These are phyloP conservation scores for Drosophila pruinosa DNA, from an alignment of 1,140 invertebrate genomes.

Conservation along the genomic window DNA sequence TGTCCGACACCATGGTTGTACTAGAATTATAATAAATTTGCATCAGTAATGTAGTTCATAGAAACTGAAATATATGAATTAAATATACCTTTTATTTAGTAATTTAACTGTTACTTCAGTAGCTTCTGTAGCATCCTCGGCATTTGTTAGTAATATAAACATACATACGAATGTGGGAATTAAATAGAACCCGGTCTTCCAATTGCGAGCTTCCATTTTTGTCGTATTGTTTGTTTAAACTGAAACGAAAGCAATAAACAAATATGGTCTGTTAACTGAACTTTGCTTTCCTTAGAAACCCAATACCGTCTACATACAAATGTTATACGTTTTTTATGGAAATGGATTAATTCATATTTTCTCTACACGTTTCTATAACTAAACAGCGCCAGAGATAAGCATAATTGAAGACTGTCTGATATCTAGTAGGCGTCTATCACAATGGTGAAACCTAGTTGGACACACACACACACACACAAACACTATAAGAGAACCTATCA, in stretches of 20 bases:
- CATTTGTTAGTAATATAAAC: constrained; percentile 3
- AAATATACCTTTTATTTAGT: constrained; percentile 3
- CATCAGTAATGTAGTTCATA: neutral
- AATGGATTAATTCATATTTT: neutral
- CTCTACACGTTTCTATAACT: neutral
- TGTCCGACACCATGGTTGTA: neutral
- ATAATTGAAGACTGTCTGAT: neutral
- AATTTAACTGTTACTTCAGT: neutral
- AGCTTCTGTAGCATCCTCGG: constrained; percentile 9
- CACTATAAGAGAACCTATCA: constrained; percentile 21
- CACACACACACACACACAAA: neutral
- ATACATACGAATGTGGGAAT: constrained; percentile 14
- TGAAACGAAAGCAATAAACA: constrained; percentile 15
- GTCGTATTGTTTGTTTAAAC: neutral
- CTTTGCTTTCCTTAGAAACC: neutral
- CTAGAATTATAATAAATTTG: neutral
- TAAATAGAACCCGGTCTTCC: neutral
- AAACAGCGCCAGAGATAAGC: constrained; percentile 3
- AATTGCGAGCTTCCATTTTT: neutral
- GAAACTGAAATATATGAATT: too few species aligned
- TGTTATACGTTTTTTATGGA: neutral
- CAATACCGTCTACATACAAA: neutral
- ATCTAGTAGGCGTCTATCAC: constrained; percentile 19
- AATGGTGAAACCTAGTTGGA: constrained; percentile 1
- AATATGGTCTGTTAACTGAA: neutral